Evolutionary conservation across 2,797 vertebrate species (phyloP).

Genomic region (Glossophaga mutica): DNA sequence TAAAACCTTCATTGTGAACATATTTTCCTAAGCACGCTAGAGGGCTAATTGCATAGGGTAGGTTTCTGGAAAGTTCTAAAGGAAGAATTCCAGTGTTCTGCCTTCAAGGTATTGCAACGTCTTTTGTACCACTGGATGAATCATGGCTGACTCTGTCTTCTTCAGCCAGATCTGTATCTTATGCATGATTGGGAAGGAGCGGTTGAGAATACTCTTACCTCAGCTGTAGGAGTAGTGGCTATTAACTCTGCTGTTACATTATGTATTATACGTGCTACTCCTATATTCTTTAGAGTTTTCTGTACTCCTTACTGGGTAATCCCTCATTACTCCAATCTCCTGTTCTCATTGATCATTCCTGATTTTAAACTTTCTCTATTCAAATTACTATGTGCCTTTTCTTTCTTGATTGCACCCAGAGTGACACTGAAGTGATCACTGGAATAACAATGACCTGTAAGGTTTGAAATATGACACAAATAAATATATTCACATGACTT

Average conservation of each 20-base stretch:
- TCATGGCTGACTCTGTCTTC: background rate
- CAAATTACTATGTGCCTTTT: constrained; percentile 24
- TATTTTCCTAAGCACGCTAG: background rate
- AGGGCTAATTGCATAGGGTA: background rate
- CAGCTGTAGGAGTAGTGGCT: background rate
- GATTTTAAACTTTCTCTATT: background rate
- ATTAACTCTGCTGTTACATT: background rate
- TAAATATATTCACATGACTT: constrained; percentile 37
- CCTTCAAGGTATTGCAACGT: background rate
- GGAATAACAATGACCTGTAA: background rate
- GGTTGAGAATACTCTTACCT: background rate
- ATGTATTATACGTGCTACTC: background rate
- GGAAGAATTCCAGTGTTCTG: background rate
- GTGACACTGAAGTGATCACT: background rate
- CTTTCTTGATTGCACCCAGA: background rate
- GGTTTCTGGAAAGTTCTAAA: background rate
- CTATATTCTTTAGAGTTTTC: background rate
- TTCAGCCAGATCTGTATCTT: background rate
- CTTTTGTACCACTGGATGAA: background rate
- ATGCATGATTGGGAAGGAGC: background rate
- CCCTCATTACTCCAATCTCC: background rate
- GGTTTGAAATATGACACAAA: constrained; percentile 29
- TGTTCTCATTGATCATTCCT: background rate
- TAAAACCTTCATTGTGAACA: background rate
- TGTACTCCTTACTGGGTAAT: background rate